These are phyloP conservation scores for Odontocolon sp. DNA, from an alignment of 2,888 invertebrate genomes.

Conservation along the genomic window DNA sequence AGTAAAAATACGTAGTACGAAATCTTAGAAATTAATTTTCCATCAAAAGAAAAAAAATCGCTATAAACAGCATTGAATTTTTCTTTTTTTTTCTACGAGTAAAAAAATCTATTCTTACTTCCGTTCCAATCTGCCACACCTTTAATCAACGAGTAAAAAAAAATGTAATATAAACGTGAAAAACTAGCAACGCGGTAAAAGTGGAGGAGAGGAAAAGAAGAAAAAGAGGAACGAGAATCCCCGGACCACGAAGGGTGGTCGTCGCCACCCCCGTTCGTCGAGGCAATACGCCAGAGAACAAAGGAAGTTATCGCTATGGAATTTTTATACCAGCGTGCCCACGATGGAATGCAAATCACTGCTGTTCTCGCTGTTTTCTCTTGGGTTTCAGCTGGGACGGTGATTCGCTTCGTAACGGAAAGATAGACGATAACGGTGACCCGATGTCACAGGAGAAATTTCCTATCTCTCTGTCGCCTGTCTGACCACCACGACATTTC, in stretches of 20 bases:
- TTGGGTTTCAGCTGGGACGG: constrained; percentile 6
- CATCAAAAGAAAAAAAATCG: too few species aligned
- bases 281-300: constrained; percentile 69
- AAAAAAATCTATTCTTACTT: background rate
- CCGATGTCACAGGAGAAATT: constrained; percentile 33
- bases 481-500: constrained; percentile 31
- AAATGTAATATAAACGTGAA: constrained; percentile 76
- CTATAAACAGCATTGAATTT: too few species aligned
- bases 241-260: constrained; percentile 35
- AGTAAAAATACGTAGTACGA: too few species aligned
- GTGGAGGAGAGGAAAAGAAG: constrained; percentile 75
- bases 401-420: constrained; percentile 27
- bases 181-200: constrained; percentile 78
- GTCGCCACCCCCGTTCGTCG: constrained; percentile 26
- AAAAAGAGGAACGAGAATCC: constrained; percentile 63
- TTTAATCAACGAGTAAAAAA: constrained; percentile 74
- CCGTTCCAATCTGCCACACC: constrained; percentile 53
- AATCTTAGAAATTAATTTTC: too few species aligned
- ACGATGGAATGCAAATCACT: constrained; percentile 79
- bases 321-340: constrained; percentile 78
- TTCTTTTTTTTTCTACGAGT: background rate
- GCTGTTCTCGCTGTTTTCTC: constrained; percentile 46
- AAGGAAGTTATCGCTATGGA: constrained; percentile 79
- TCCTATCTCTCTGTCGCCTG: background rate
- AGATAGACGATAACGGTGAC: constrained; percentile 48